Conservation (phyloP, 2,113 vertebrate species). For the Haemorhous mexicanus region DNA sequence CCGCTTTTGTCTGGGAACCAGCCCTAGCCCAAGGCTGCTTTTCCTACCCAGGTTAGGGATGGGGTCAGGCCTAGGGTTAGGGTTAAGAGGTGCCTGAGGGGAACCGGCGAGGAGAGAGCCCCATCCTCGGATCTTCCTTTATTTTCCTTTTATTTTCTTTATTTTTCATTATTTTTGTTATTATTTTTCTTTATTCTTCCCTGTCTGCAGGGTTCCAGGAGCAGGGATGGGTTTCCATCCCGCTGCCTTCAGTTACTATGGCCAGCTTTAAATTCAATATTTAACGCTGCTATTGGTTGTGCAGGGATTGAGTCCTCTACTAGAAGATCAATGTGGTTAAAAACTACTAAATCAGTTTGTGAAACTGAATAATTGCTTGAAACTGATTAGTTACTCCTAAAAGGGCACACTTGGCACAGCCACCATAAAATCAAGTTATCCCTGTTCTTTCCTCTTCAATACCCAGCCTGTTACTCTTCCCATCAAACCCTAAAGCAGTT, state of each 20-base stretch:
- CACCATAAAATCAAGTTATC: background rate
- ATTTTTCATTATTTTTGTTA: rapidly evolving
- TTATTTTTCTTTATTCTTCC: background rate
- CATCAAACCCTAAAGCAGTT: background rate
- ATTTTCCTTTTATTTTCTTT: background rate
- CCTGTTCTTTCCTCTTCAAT: background rate
- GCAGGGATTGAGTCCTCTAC: rapidly evolving
- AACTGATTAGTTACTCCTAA: background rate
- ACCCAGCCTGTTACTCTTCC: background rate
- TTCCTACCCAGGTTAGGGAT: too few species aligned
- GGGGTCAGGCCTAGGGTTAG: too few species aligned
- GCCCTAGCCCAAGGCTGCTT: too few species aligned
- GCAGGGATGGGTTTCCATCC: background rate
- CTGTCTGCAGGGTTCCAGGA: background rate
- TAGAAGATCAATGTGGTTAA: background rate
- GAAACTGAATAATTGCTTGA: background rate
- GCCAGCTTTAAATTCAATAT: background rate
- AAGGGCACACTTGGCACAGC: background rate
- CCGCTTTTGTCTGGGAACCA: too few species aligned
- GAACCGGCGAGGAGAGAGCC: rapidly evolving
- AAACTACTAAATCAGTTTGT: background rate
- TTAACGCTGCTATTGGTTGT: background rate
- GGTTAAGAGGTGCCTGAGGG: background rate
- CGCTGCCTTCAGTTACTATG: background rate
- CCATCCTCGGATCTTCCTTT: rapidly evolving